These are phyloP conservation scores for Thamnophis sirtalis DNA, from an alignment of 2,113 vertebrate species.

Conservation along the genomic window DNA sequence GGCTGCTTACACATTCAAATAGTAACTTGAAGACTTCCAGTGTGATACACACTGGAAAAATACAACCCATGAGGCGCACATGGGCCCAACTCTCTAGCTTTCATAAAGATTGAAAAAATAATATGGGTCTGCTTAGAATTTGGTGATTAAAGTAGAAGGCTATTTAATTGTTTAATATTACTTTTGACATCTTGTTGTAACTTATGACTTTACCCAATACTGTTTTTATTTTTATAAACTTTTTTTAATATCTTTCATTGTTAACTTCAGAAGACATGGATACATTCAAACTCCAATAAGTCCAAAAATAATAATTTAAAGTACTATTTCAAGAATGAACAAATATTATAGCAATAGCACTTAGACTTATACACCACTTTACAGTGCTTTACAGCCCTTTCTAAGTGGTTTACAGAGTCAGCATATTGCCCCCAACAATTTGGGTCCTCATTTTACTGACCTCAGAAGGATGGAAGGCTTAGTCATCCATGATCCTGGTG, in stretches of 20 bases:
- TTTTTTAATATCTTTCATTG: neutral
- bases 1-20: neutral
- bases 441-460: too few species aligned
- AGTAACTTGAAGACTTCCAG: neutral
- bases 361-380: too few species aligned
- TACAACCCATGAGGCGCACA: neutral
- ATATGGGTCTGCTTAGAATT: neutral
- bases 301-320: neutral
- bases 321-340: neutral
- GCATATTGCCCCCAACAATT: too few species aligned
- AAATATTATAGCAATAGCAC: neutral
- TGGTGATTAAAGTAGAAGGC: neutral
- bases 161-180: neutral
- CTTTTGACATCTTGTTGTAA: neutral
- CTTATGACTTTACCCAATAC: neutral
- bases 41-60: neutral
- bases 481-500: too few species aligned
- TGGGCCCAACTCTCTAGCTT: neutral
- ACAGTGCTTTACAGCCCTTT: too few species aligned
- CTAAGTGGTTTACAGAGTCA: too few species aligned
- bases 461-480: too few species aligned
- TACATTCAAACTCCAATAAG: neutral
- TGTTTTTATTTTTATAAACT: neutral
- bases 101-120: neutral
- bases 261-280: neutral